A percentile compares a stretch with the other conserved stretches of the same genome.
Conservation (phyloP, 1,140 invertebrate species). For the Bradysia coprophila region DNA sequence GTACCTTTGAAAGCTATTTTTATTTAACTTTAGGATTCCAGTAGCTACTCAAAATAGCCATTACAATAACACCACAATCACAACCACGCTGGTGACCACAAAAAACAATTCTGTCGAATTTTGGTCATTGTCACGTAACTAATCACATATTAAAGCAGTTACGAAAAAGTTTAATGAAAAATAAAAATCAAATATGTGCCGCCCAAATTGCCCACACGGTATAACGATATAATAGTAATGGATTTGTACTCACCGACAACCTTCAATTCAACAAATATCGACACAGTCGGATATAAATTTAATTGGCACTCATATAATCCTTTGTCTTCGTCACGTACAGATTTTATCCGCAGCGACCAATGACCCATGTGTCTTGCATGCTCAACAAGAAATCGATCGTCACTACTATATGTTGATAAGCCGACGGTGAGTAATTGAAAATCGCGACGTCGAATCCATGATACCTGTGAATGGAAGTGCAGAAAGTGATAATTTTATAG, state of each 20-base stretch:
- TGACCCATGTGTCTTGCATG: slow-evolving; percentile 54
- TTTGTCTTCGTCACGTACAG: slow-evolving; percentile 44
- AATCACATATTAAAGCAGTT: no score
- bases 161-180: no score
- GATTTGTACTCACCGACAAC: slow-evolving; percentile 56
- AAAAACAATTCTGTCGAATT: no score
- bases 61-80: no score
- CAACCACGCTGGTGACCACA: no score
- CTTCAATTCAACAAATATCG: slow-evolving; percentile 51
- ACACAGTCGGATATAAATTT: slow-evolving; percentile 57
- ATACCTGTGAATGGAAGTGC: slow-evolving; percentile 30
- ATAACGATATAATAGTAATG: no score
- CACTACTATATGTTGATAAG: slow-evolving; percentile 46
- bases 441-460: slow-evolving; percentile 48
- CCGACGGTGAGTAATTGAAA: slow-evolving; percentile 56
- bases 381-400: slow-evolving; percentile 58
- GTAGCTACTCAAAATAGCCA: no score
- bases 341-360: slow-evolving; percentile 54
- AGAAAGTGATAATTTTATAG: background rate
- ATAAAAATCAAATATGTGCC: no score
- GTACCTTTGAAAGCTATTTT: no score
- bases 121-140: no score
- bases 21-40: no score
- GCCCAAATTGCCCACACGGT: no score
- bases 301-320: slow-evolving; percentile 69